Base-by-base conservation (phyloP, 2,888 invertebrate genomes). In the Apodemia hepburni region DNA sequence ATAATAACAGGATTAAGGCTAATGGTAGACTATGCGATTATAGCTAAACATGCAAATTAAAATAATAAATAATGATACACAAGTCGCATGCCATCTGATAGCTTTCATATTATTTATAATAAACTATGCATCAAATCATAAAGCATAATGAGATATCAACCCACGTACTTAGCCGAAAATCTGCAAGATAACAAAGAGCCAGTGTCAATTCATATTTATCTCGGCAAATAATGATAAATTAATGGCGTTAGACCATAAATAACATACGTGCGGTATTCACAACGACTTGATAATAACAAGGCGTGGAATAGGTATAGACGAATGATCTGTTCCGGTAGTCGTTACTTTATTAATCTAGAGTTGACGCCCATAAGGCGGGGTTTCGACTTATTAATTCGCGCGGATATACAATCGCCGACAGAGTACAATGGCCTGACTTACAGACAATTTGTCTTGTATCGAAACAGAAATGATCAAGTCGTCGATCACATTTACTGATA, bases 331-430 rank as follows among this genome's bases (percentile, higher is more conserved):
- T 77, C 77, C 87, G 84, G 86, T 87, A 89, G 87, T 85, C 82
- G 80, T 75, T 71, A 78, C 71, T 79, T 78, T 86, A 89, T 90
- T 88, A 88, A 89, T 90, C 84, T 86, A 76, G 69, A 75, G 88
- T 83, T 77, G 83, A 87, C 90, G 89, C 91, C 91, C 87, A 83
- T 77, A 72, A 80, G 90, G 91, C 90, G 91, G 76, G 79, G 90
- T 84, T 68, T 75, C 65, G 67, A 71, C 82, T 88, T 89, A 89
- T 90, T 90, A 89, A 89, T 88, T 87, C 85, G 75, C 76, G 75
- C 77, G 72, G 80, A 82, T 85, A 86, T 84, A 84, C 86, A 84
- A 82, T 81, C 78, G 73, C 80, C 79, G 76, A 74, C 74, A 71
- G 78, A 78, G 75, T 77, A 82, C 79, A 78, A 79, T 76, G 76